These are phyloP conservation scores for Aplocera efformata DNA, from an alignment of 2,888 invertebrate genomes.

Conservation along the genomic window DNA sequence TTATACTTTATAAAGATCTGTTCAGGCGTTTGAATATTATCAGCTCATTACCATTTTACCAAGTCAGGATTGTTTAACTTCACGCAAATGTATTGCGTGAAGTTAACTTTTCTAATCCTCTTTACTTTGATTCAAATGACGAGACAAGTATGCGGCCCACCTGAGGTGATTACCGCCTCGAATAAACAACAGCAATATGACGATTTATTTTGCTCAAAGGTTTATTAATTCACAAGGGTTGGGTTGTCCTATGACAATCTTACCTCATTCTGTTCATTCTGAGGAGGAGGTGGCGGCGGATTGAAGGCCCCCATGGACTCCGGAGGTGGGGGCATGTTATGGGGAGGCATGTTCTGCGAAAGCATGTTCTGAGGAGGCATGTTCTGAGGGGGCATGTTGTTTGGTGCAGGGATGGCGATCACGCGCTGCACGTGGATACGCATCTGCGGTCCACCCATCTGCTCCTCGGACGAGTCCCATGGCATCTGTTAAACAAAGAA, in stretches of 20 bases:
- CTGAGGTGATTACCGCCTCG: no score
- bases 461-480: slow-evolving; percentile 75
- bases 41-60: no score
- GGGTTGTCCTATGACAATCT: slow-evolving; percentile 10
- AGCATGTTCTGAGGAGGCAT: slow-evolving; percentile 47
- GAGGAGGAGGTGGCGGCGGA: slow-evolving; percentile 64
- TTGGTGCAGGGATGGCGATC: slow-evolving; percentile 67
- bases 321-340: slow-evolving; percentile 25
- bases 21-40: no score
- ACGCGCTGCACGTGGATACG: slow-evolving; percentile 76
- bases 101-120: no score
- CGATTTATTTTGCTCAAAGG: no score
- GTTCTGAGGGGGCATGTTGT: slow-evolving; percentile 59
- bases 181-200: no score
- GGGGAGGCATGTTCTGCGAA: slow-evolving; percentile 43
- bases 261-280: slow-evolving; percentile 61
- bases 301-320: slow-evolving; percentile 36
- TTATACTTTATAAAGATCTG: no score
- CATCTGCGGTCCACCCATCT: slow-evolving; percentile 66
- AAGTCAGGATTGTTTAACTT: no score
- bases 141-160: no score
- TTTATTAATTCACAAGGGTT: no score
- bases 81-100: no score
- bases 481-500: slow-evolving; percentile 53
- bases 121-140: no score